These are phyloP conservation scores for Chloropsis hardwickii DNA, from an alignment of 2,113 vertebrate genomes.

Conservation along the genomic window DNA sequence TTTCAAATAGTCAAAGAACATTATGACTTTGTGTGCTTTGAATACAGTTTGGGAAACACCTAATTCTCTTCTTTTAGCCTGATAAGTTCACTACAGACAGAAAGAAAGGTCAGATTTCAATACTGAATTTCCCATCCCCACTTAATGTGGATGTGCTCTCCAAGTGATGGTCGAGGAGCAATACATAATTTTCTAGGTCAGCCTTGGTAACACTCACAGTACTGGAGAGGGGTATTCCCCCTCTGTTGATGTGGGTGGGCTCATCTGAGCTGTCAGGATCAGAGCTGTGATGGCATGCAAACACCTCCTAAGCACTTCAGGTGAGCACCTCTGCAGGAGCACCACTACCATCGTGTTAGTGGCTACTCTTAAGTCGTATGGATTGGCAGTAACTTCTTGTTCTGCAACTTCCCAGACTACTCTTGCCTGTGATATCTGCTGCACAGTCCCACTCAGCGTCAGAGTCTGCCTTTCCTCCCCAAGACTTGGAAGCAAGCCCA, in stretches of 20 bases:
- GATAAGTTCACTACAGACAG: background rate
- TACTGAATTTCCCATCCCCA: background rate
- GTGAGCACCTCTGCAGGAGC: background rate
- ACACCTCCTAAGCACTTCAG: background rate
- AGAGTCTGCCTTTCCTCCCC: background rate
- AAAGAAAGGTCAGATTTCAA: background rate
- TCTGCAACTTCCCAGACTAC: background rate
- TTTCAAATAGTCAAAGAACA: background rate
- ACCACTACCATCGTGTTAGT: accelerated
- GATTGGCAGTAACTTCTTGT: background rate
- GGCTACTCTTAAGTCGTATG: background rate
- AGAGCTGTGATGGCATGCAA: accelerated
- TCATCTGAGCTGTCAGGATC: accelerated
- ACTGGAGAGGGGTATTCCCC: background rate
- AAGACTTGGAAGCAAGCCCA: background rate
- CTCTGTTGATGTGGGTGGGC: background rate
- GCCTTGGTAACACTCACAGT: background rate
- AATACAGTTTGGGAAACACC: background rate
- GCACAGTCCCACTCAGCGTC: background rate
- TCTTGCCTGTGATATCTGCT: background rate
- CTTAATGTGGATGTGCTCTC: background rate
- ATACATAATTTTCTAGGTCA: background rate
- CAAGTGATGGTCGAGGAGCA: accelerated
- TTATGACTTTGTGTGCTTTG: background rate
- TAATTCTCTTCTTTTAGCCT: background rate